Conservation (phyloP, 1,140 invertebrate genomes). For the Trachelipus rathkii region DNA sequence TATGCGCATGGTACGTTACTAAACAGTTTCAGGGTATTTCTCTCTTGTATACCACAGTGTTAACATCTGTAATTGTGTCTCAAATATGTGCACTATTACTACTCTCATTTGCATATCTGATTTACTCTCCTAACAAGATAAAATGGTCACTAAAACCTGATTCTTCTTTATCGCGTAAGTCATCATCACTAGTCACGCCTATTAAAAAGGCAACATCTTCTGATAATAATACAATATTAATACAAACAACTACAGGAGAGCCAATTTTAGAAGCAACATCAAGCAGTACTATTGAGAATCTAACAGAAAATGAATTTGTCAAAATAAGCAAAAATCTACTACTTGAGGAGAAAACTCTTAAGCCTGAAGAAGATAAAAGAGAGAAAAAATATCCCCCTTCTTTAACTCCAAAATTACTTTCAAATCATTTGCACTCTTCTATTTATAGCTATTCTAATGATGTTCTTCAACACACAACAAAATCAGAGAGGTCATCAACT, state of each 20-base stretch:
- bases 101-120: slow-evolving; percentile 35
- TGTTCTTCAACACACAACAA: slow-evolving; percentile 27
- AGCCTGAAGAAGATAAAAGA: slow-evolving; percentile 3
- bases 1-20: slow-evolving; percentile 32
- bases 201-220: slow-evolving; percentile 23
- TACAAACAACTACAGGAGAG: slow-evolving; percentile 21
- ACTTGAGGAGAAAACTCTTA: slow-evolving; percentile 22
- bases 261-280: slow-evolving; percentile 31
- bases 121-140: slow-evolving; percentile 33
- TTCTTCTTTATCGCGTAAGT: slow-evolving; percentile 13
- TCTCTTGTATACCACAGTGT: slow-evolving; percentile 22
- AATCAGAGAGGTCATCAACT: slow-evolving; percentile 36
- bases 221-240: slow-evolving; percentile 6
- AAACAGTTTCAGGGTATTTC: slow-evolving; percentile 12
- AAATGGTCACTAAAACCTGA: slow-evolving; percentile 30
- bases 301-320: too few species aligned
- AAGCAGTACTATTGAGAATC: too few species aligned
- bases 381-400: slow-evolving; percentile 24
- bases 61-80: slow-evolving; percentile 33
- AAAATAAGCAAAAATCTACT: too few species aligned
- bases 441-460: slow-evolving; percentile 38
- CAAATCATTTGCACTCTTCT: slow-evolving; percentile 31
- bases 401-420: slow-evolving; percentile 27
- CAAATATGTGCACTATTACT: slow-evolving; percentile 35
- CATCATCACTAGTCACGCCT: slow-evolving; percentile 35